Evolutionary conservation across 2,113 vertebrate species (phyloP), one percentile per base, ranked within the genome.

Genomic region (Vulpes lagopus): DNA sequence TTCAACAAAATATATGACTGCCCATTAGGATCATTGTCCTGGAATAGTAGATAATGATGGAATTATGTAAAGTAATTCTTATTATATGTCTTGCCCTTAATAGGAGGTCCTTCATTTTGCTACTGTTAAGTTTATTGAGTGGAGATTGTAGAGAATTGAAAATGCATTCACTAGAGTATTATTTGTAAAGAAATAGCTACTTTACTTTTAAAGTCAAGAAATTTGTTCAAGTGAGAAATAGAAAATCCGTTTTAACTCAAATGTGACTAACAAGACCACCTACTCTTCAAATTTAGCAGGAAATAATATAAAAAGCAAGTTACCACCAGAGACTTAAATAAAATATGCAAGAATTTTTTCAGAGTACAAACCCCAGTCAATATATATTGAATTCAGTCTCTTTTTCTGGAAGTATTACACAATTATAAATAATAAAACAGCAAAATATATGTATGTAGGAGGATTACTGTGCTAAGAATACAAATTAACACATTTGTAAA

Each of bases 61-160:
- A 84, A 95, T 95, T 97, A 94, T 76, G 19, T 79, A 91, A 81
- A 95, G 53, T 81, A 82, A 71, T 84, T 97, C 11, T 60, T 96
- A 92, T 23, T 92, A 53, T 20, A 53, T 88, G 25, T 64, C 12
- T 87, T 97, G 55, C 35, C 11, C 67, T 92, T 96, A 85, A 67
- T 73, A 67, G 76, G 78, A 62, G 8, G 60, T 27, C 20, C 55
- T 94, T 95, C 65, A 73, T 62, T 96, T 96, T 92, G 11, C 64
- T 69, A 38, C 12, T 95, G 38, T 74, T 32, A 86, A 83, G 19
- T 92, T 94, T 94, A n/a, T 86, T 7, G 11, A 22, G n/a, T 81
- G 22, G 27, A 90, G 9, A 67, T 53, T 60, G 8, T 49, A 91
- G 32, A 15, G 12, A 90, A 78, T 59, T 94, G 49, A 97, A 94